Base-by-base conservation (phyloP, 2,888 invertebrate species). In the Bhutanitis thaidina region DNA sequence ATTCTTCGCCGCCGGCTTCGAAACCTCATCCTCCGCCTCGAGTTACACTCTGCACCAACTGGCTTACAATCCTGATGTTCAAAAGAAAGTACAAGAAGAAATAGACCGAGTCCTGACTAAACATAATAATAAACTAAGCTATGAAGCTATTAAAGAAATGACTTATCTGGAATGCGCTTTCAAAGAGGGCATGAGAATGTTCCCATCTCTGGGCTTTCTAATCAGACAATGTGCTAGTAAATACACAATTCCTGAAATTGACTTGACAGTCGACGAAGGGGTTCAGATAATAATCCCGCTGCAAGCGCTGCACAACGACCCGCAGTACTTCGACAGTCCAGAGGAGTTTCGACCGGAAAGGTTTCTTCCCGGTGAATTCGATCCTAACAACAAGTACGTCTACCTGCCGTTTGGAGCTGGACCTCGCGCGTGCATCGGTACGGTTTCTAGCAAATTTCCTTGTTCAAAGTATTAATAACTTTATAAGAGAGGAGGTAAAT, bases 41-140 rank as follows among this genome's bases (percentile, higher is more conserved):
- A 58, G 57, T 35, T 56, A 46, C 25, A 56, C 56, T 8, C 34
- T 56, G 30, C 73, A 71, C 49, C 60, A 67, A 39, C 59, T 77
- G 1, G 74, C 76, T 1, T 56, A 61, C 7, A 60, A 74, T 52
- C 65, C 65, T 8, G 58, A 64, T 4, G 55, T 69, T 1, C 75
- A 75, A 48, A 55, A 57, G 13, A 67, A 54, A 48, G 56, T 69
- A 1, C 62, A 66, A 20, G 51, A 62, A 30, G 74, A 77, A 48
- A 62, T 76, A 3, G 68, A 62, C 20, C 25, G 13, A 25, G 56
- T 60, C 1, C 52, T 62, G 9, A 8, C 7, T 4, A 35, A 36
- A 12, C 12, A 44, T 13, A 8, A 8, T 20, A 25, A 25, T 9
- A 35, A 35, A 8, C 36, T 44, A 0, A 25, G 35, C 9, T 44